phyloP scores from a whole-genome alignment of 2,797 vertebrate species.

The Nothura maculosa region DNA sequence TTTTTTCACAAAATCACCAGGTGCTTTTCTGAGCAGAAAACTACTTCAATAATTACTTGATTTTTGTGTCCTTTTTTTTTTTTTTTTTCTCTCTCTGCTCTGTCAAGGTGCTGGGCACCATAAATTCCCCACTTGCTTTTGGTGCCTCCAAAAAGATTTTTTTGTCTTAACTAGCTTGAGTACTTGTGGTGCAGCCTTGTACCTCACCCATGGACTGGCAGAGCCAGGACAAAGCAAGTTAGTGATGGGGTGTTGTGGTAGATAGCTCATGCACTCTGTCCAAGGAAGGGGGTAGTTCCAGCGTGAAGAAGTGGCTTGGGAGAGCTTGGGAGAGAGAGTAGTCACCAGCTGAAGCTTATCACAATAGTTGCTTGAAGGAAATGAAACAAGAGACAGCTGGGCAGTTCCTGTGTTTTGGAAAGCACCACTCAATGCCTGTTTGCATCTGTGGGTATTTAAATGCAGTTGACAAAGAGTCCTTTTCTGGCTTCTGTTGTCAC shows the following conservation, averaged over 20 bases:
- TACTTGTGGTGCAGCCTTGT: neutral
- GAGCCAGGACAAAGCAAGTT: neutral
- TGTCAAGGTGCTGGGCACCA: slow-evolving; percentile 1
- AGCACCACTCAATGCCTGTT: neutral
- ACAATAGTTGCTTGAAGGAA: neutral
- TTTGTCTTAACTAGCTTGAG: neutral
- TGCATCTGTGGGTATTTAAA: neutral
- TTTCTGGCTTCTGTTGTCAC: neutral
- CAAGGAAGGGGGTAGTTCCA: neutral
- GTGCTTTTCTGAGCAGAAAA: slow-evolving; percentile 39
- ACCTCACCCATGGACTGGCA: neutral
- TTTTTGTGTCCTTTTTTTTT: neutral
- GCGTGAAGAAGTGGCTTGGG: neutral
- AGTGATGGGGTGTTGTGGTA: neutral
- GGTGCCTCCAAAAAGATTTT: neutral
- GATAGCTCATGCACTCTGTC: neutral
- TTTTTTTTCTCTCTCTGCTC: neutral
- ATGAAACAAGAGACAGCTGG: neutral
- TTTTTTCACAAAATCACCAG: neutral
- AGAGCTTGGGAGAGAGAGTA: neutral
- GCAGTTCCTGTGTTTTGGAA: neutral
- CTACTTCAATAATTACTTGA: neutral
- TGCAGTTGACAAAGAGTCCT: neutral
- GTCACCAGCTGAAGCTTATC: neutral
- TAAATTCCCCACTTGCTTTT: neutral